Conservation (phyloP, 2,113 vertebrate species). For the Takifugu flavidus region DNA sequence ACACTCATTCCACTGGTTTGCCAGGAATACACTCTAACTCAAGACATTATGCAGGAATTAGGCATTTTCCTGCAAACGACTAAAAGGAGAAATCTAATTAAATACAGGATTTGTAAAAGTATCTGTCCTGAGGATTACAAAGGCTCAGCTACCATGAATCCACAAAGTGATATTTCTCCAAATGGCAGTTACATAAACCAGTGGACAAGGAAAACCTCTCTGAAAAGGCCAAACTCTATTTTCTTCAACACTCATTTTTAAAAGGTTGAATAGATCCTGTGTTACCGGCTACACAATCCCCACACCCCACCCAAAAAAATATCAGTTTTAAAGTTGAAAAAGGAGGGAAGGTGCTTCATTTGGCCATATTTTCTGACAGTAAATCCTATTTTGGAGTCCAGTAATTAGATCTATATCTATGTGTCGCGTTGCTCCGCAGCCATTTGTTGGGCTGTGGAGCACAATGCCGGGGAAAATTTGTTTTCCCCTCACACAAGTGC, state of each 20-base stretch:
- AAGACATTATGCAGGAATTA: constrained; percentile 62
- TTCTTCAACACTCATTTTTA: not conserved
- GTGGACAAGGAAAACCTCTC: constrained; percentile 34
- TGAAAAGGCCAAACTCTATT: constrained; percentile 26
- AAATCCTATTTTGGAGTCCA: too few relatives aligned
- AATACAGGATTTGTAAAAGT: constrained; percentile 72
- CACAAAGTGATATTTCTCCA: constrained; percentile 51
- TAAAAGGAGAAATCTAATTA: constrained; percentile 72
- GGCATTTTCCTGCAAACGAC: constrained; percentile 57
- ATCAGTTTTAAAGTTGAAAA: too few relatives aligned
- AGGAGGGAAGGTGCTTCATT: too few relatives aligned
- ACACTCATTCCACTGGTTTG: constrained; percentile 27
- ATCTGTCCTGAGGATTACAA: constrained; percentile 69
- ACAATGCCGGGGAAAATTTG: not conserved
- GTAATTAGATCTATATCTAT: too few relatives aligned
- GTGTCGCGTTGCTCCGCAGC: not conserved
- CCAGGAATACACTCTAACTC: constrained; percentile 47
- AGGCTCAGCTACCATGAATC: constrained; percentile 59
- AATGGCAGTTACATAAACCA: constrained; percentile 57
- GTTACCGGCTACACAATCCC: not conserved
- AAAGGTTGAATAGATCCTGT: not conserved
- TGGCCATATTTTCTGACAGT: too few relatives aligned
- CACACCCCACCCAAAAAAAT: too few relatives aligned
- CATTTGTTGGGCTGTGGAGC: not conserved
- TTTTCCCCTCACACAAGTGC: not conserved